Percentiles rank a stretch among this genome's conserved stretches.
Conservation (phyloP, 1,140 invertebrate species). For the Wiebesia pumilae region DNA sequence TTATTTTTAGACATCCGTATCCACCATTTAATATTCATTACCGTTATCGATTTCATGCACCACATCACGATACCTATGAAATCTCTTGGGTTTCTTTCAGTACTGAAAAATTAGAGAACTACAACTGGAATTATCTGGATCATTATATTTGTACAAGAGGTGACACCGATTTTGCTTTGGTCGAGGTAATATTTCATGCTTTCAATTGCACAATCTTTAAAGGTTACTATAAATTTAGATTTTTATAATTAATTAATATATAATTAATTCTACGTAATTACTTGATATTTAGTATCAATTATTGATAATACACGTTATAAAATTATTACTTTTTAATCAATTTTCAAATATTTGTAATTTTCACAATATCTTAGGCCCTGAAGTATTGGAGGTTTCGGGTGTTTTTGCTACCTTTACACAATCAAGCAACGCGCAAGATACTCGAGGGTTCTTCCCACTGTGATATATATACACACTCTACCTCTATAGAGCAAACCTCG, state of each 20-base stretch:
- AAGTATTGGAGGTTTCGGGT: constrained; percentile 97
- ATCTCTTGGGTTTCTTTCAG: constrained; percentile 96
- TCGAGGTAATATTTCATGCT: constrained; percentile 78
- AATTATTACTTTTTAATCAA: no score
- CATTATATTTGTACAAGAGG: constrained; percentile 96
- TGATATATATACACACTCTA: constrained; percentile 85
- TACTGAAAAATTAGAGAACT: constrained; percentile 95
- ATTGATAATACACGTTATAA: no score
- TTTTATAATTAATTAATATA: no score
- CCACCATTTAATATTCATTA: constrained; percentile 93
- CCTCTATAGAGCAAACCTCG: constrained; percentile 79
- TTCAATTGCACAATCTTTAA: background rate
- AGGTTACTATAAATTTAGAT: background rate
- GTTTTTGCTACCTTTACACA: constrained; percentile 87
- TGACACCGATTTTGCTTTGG: constrained; percentile 90
- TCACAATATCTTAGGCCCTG: constrained; percentile 77
- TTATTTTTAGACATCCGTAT: constrained; percentile 88
- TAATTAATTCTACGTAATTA: no score
- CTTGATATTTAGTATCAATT: background rate
- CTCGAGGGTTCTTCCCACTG: constrained; percentile 82
- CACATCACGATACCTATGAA: constrained; percentile 94
- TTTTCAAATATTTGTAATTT: background rate
- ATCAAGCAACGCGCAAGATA: constrained; percentile 83
- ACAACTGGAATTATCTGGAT: constrained; percentile 98
- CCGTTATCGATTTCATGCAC: constrained; percentile 93